Conservation (phyloP, 2,888 invertebrate species). For the Drosophila antonietae region DNA sequence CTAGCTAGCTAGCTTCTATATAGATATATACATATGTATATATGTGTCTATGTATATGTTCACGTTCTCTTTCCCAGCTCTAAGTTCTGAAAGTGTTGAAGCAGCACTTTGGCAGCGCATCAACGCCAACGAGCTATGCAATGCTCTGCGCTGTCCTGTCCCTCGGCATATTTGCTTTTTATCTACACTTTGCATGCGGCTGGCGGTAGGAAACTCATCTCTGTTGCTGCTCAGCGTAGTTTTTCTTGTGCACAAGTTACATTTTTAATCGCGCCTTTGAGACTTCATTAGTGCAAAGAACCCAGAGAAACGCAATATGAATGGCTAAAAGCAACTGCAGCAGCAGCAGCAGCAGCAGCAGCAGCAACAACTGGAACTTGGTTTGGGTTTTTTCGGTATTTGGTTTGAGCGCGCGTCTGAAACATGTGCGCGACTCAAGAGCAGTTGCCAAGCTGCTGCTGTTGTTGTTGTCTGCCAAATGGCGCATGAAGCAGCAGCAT, state of each 20-base stretch:
- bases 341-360: slow-evolving; percentile 5
- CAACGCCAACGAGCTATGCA: slow-evolving; percentile 64
- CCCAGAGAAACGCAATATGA: slow-evolving; percentile 55
- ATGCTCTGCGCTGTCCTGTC: slow-evolving; percentile 37
- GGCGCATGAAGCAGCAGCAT: slow-evolving; percentile 67
- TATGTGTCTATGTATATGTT: background rate
- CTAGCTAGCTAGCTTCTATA: slow-evolving; percentile 1
- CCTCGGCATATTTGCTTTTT: slow-evolving; percentile 72
- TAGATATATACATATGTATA: background rate
- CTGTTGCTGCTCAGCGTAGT: slow-evolving; percentile 54
- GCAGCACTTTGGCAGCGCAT: slow-evolving; percentile 80
- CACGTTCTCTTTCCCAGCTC: slow-evolving; percentile 13
- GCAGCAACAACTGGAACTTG: slow-evolving; percentile 12
- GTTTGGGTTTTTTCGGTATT: slow-evolving; percentile 18
- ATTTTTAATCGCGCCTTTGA: slow-evolving; percentile 80
- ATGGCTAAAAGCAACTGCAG: slow-evolving; percentile 53
- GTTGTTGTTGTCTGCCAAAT: slow-evolving; percentile 71
- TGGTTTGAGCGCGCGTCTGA: slow-evolving; percentile 41
- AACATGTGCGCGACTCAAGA: slow-evolving; percentile 75
- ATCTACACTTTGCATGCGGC: slow-evolving; percentile 70
- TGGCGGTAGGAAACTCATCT: slow-evolving; percentile 39
- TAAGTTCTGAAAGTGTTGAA: slow-evolving; percentile 74
- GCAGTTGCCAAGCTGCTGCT: slow-evolving; percentile 48
- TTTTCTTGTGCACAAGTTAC: slow-evolving; percentile 74
- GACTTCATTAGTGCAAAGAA: slow-evolving; percentile 74